These are phyloP conservation scores for Ceryle rudis DNA, from an alignment of 2,797 vertebrate species.

Conservation along the genomic window DNA sequence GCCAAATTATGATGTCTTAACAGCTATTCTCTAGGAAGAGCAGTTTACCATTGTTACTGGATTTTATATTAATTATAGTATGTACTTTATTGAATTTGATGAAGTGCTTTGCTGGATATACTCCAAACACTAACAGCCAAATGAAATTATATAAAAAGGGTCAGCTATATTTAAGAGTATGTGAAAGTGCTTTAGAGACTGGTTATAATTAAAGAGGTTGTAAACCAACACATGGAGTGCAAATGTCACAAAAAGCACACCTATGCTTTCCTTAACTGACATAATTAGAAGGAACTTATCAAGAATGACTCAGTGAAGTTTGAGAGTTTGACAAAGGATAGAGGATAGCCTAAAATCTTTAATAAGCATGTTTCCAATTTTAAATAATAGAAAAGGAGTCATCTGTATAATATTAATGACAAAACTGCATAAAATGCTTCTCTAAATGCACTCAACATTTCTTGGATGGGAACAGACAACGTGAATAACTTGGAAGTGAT, in stretches of 20 bases:
- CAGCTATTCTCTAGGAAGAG: slow-evolving; percentile 52
- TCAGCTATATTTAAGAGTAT: slow-evolving; percentile 80
- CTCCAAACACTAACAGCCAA: slow-evolving; percentile 86
- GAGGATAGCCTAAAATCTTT: background rate
- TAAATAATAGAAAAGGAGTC: background rate
- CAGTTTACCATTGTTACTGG: slow-evolving; percentile 66
- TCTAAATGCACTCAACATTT: background rate
- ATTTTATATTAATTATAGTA: slow-evolving; percentile 82
- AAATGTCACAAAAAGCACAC: slow-evolving; percentile 10
- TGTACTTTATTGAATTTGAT: slow-evolving; percentile 84
- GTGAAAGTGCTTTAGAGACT: slow-evolving; percentile 74
- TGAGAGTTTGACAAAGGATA: background rate
- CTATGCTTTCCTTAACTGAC: background rate
- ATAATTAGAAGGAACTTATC: background rate
- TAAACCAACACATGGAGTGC: slow-evolving; percentile 64
- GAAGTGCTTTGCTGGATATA: slow-evolving; percentile 87
- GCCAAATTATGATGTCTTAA: slow-evolving; percentile 66
- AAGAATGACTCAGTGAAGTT: background rate
- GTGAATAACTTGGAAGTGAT: background rate
- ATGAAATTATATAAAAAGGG: slow-evolving; percentile 87
- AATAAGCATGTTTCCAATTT: background rate
- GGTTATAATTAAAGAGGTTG: slow-evolving; percentile 77
- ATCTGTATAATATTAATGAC: background rate
- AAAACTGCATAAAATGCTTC: background rate
- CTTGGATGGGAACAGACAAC: background rate